phyloP scores from a whole-genome alignment of 64 coral and sea anemone genomes.

The Stichodactyla helianthus region DNA sequence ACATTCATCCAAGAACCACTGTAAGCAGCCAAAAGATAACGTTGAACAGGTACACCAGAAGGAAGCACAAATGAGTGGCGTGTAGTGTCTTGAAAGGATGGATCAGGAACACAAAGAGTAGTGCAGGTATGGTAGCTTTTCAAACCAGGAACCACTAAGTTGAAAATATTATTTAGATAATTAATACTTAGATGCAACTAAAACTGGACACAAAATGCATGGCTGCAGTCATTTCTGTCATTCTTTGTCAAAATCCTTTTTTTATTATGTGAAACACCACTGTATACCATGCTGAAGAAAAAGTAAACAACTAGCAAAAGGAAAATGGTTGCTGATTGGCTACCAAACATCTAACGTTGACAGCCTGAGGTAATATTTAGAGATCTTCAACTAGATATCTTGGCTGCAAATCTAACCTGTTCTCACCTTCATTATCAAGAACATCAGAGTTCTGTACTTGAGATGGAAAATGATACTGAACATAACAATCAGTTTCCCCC shows the following conservation, averaged over 20 bases:
- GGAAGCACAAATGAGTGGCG: conserved; percentile 77
- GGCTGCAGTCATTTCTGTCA: too few relatives aligned
- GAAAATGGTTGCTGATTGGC: too few relatives aligned
- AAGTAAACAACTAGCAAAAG: too few relatives aligned
- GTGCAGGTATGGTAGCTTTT: conserved; percentile 71
- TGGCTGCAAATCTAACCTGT: background rate
- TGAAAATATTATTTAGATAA: too few relatives aligned
- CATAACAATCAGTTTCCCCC: conserved; percentile 97
- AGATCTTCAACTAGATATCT: background rate
- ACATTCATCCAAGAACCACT: conserved; percentile 74
- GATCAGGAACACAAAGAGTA: conserved; percentile 89
- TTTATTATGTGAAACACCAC: too few relatives aligned
- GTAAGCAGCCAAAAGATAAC: conserved; percentile 85
- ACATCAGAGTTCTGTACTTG: conserved; percentile 40
- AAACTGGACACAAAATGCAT: too few relatives aligned
- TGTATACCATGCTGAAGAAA: too few relatives aligned
- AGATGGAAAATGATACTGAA: conserved; percentile 94
- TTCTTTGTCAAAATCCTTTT: too few relatives aligned
- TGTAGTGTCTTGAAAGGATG: conserved; percentile 86
- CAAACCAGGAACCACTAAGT: conserved; percentile 53
- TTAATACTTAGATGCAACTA: too few relatives aligned
- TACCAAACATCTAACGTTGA: too few relatives aligned
- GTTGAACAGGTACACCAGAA: conserved; percentile 75
- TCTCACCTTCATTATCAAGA: conserved; percentile 38
- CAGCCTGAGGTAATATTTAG: background rate